A percentile compares a stretch with the other conserved stretches of the same genome.
Conservation (phyloP, 37 sponge, comb jelly and placozoan species). For the Crambe crambe region DNA sequence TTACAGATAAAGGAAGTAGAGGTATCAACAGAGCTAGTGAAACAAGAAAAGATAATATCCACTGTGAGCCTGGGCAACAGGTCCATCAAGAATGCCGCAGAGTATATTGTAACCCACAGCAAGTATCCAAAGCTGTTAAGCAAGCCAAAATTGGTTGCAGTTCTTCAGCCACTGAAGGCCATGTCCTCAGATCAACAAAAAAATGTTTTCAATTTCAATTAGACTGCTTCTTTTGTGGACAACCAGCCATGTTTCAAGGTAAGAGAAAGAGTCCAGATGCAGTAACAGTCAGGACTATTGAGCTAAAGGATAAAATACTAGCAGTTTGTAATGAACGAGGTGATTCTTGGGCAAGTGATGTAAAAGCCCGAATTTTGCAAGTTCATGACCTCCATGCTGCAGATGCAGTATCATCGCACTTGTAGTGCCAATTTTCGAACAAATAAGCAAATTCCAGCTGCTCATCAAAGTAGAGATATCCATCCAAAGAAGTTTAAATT, state of each 20-base stretch:
- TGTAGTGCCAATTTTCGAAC: conserved; percentile 43
- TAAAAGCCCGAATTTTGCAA: conserved; percentile 30
- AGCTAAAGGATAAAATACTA: conserved; percentile 29
- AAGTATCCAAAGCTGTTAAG: no score
- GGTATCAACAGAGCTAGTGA: neutral
- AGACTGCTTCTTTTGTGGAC: no score
- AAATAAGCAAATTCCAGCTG: conserved; percentile 36
- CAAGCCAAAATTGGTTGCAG: no score
- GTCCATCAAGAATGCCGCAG: no score
- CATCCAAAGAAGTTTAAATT: conserved; percentile 25
- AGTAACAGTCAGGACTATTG: no score
- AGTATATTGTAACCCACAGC: no score
- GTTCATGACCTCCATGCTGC: conserved; percentile 61
- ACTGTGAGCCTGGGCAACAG: neutral
- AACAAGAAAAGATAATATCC: neutral
- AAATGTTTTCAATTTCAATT: no score
- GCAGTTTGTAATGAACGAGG: conserved; percentile 24
- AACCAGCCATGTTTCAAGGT: no score
- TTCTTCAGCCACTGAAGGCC: no score
- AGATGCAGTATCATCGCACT: conserved; percentile 33
- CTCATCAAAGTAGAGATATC: conserved; percentile 18
- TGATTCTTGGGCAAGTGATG: no score
- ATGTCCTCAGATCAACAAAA: no score
- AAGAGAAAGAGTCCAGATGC: no score
- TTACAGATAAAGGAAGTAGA: neutral